A percentile compares a stretch with the other conserved stretches of the same genome.
phyloP scores from a whole-genome alignment of 1,140 invertebrate species.

The Rhynchophorus ferrugineus region DNA sequence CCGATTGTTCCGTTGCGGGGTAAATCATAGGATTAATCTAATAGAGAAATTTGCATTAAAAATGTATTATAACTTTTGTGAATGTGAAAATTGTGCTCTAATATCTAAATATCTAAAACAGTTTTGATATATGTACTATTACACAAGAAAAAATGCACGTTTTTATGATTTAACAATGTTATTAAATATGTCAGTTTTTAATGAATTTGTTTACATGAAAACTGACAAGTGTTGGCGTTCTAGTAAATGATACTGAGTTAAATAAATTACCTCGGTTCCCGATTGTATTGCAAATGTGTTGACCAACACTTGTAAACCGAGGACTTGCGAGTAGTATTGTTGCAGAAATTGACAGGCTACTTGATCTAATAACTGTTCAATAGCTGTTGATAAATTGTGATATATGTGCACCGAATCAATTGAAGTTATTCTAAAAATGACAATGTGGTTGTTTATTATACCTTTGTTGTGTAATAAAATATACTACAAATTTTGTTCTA shows the following conservation, averaged over 20 bases:
- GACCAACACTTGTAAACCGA: slow-evolving; percentile 83
- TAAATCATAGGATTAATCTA: not conserved
- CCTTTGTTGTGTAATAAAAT: not conserved
- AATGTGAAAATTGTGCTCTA: too few species aligned
- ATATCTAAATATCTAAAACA: not conserved
- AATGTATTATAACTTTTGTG: too few species aligned
- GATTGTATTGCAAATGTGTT: slow-evolving; percentile 57
- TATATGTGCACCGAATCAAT: slow-evolving; percentile 53
- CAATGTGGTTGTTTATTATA: too few species aligned
- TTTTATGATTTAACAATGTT: too few species aligned
- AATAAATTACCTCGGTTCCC: slow-evolving; percentile 26
- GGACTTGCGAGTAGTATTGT: slow-evolving; percentile 82
- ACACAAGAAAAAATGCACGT: too few species aligned
- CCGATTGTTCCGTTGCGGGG: slow-evolving; percentile 11
- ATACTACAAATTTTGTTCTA: slow-evolving; percentile 47
- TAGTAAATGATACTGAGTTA: too few species aligned
- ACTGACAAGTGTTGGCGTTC: too few species aligned
- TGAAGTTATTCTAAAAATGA: slow-evolving; percentile 66
- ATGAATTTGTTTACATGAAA: too few species aligned
- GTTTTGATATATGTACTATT: too few species aligned
- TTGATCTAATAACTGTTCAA: slow-evolving; percentile 26
- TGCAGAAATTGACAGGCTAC: slow-evolving; percentile 63
- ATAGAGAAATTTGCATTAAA: too few species aligned
- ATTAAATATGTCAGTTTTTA: too few species aligned
- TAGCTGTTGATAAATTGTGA: slow-evolving; percentile 11